Evolutionary conservation across 1,140 invertebrate genomes (phyloP), one percentile per base, ranked within the genome.

Genomic region (Drosophila seguyi): DNA sequence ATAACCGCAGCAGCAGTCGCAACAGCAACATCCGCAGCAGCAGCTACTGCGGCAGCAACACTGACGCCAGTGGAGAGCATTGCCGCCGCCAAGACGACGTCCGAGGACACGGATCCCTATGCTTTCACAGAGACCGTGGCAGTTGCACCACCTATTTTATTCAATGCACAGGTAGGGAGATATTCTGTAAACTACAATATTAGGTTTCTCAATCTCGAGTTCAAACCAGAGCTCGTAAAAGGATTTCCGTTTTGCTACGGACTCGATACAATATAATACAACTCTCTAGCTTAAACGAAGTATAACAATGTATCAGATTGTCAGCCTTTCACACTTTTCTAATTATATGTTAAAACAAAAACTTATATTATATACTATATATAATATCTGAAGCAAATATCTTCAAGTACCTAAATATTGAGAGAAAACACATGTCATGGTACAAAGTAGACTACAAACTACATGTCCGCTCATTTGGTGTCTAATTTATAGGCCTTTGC

Each of bases 21-120:
- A 75, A 29, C 39, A 39, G 55, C 44, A 42, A 45, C 38, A 44
- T 31, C 56, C 34, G 74, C 59, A 69, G 38, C 61, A 42, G 41
- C 38, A 48, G 38, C 42, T 50, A 41, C 42, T 45, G 22, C 72
- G 50, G 41, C 81, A 84, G 66, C 59, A 57, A 71, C 68, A 69
- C 67, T 76, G 77, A 65, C 79, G 65, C 72, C 79, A 18, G 69
- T 68, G 66, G 85, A 81, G 75, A 79, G 79, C 53, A 78, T 75
- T 38, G 69, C 61, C 84, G 69, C 61, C 84, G 69, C 55, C 74
- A 88, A 88, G 79, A 91, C 72, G 71, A 88, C 88, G 81, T 68
- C 80, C 60, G 92, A 92, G 81, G 92, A 92, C 81, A 84, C 92
- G 76, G 92, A 92, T 92, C 92, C 92, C 53, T 92, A 92, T 91